Evolutionary conservation across 1,140 invertebrate species (phyloP).

Genomic region (Drosophila insularis): DNA sequence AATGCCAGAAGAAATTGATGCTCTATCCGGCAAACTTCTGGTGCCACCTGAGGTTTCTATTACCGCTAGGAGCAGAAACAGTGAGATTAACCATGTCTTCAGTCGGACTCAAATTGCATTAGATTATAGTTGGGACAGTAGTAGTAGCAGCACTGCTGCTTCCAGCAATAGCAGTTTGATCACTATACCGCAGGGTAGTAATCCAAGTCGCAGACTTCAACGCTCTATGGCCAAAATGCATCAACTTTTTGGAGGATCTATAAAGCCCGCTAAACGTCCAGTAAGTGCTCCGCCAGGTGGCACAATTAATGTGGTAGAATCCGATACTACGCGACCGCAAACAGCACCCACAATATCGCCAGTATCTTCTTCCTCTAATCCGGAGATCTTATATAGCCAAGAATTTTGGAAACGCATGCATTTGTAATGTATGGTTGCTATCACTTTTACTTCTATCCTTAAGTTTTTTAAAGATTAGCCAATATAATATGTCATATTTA

Average conservation of each 20-base stretch:
- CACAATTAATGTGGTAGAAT: too few species aligned
- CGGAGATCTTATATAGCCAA: too few species aligned
- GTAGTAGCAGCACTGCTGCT: slow-evolving; percentile 20
- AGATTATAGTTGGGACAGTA: slow-evolving; percentile 2
- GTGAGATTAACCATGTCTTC: slow-evolving; percentile 23
- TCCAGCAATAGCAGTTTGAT: background rate
- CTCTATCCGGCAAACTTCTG: background rate
- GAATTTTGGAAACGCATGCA: too few species aligned
- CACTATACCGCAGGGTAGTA: background rate
- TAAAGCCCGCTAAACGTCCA: slow-evolving; percentile 22
- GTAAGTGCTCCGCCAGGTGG: slow-evolving; percentile 39
- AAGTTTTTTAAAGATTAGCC: too few species aligned
- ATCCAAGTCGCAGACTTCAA: slow-evolving; percentile 36
- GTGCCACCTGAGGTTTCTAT: slow-evolving; percentile 3
- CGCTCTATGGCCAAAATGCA: slow-evolving; percentile 69
- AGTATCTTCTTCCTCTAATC: too few species aligned
- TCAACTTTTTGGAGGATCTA: slow-evolving; percentile 50
- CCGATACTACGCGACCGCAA: too few species aligned
- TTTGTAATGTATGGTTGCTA: too few species aligned
- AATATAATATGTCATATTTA: too few species aligned
- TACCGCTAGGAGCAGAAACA: slow-evolving; percentile 23
- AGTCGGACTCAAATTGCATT: slow-evolving; percentile 20
- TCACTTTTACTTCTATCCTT: too few species aligned
- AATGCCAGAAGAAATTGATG: background rate
- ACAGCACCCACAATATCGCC: too few species aligned